Base-by-base conservation (phyloP, 23 tunicate species). In the Clavelina lepadiformis region DNA sequence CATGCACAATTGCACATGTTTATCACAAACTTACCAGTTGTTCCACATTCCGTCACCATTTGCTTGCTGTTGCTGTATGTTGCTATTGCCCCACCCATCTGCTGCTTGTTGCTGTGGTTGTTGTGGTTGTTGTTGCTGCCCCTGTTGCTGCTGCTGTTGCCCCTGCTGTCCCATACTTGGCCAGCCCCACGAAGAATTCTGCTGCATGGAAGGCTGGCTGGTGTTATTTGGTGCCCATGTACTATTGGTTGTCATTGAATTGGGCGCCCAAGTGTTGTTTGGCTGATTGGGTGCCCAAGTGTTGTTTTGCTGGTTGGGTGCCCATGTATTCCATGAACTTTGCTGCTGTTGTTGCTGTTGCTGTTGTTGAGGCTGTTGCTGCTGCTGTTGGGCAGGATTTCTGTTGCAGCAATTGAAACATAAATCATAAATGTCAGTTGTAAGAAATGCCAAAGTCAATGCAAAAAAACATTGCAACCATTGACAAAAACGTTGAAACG, bases 101-200 rank as follows among this genome's bases (percentile, higher is more conserved):
- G 82, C 77, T 1, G 78, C 77, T 32, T 60, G 58, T 33, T 82
- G 91, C 46, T 69, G 83, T 38, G 35, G 82, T 51, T 71, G 76
- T 51, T 68, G 77, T 60, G 61, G 77, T 32, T 36, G 63, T 28
- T 59, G 75, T 47, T 71, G 70, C 36, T 71, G 72, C 38, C 52
- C 63, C 32, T 75, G 88, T 24, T 69, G 85, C 51, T 69, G 81
- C 23, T 62, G 79, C 25, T 61, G 69, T 22, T 30, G 69, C 70
- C 28, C 38, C 13, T 67, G 50, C 7, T 28, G 49, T 8, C 75
- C 84, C 74, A 61, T 67, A 51, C 65, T 47, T 13, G 89, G 56
- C 80, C 88, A 76, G 0, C 80, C 80, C 97, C 97, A 89, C 27
- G 84, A 58, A 60, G 18, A 54, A 31, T 80, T 71, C 95, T 72